Evolutionary conservation across 2,113 vertebrate species (phyloP).

Genomic region (Pseudopipra pipra): DNA sequence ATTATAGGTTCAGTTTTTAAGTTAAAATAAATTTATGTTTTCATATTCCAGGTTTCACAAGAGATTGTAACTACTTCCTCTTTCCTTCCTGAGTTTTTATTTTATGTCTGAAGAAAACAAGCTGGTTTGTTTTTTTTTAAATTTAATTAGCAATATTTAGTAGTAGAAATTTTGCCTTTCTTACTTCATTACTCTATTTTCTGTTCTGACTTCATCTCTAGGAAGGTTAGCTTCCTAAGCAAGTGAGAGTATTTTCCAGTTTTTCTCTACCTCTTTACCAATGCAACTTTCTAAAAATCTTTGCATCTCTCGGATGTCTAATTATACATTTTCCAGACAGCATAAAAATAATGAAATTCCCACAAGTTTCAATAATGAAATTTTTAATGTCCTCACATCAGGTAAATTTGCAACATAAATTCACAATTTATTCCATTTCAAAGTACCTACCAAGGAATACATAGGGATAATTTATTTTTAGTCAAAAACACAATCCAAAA

Average conservation of each 20-base stretch:
- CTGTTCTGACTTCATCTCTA: neutral
- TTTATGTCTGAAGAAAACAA: neutral
- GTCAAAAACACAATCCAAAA: neutral
- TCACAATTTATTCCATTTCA: neutral
- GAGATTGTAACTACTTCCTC: neutral
- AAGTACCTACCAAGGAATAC: neutral
- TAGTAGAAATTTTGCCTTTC: neutral
- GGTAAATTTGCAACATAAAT: neutral
- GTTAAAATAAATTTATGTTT: neutral
- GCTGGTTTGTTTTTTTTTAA: neutral
- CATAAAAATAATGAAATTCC: neutral
- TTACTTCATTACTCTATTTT: neutral
- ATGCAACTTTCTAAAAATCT: neutral
- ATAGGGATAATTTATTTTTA: neutral
- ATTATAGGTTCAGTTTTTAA: neutral
- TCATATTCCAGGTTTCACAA: neutral
- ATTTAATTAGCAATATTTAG: neutral
- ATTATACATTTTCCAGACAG: neutral
- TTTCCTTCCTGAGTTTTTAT: neutral
- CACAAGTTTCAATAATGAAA: neutral
- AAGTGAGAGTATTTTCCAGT: neutral
- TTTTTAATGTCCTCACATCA: neutral
- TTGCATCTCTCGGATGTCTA: neutral
- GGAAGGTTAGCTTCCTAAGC: neutral
- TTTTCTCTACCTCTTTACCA: neutral